Evolutionary conservation across 1,140 invertebrate genomes (phyloP).

Genomic region (Ericerus pela): DNA sequence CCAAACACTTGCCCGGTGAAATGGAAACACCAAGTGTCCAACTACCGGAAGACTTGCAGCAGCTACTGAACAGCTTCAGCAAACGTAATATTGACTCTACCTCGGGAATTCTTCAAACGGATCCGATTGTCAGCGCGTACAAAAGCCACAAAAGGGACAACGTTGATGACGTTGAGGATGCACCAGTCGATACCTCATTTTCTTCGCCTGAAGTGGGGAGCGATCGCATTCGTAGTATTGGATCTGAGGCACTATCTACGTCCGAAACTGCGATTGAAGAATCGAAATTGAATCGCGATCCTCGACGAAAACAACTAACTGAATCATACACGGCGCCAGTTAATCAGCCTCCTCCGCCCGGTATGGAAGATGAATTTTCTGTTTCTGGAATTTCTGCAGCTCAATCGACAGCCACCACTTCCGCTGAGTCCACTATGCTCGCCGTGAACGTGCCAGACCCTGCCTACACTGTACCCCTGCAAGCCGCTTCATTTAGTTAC

Average conservation of each 20-base stretch:
- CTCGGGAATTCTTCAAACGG: neutral
- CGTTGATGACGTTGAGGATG: neutral
- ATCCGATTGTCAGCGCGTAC: neutral
- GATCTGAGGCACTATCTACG: neutral
- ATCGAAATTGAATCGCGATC: neutral
- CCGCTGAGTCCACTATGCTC: neutral
- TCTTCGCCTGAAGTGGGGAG: neutral
- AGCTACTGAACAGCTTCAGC: neutral
- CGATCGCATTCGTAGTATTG: neutral
- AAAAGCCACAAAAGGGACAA: neutral
- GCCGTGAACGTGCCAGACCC: neutral
- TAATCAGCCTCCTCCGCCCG: neutral
- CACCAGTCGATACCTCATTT: neutral
- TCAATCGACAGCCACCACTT: too few relatives aligned
- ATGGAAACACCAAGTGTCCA: neutral
- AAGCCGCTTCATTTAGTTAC: too few relatives aligned
- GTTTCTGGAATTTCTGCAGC: neutral
- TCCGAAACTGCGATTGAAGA: neutral
- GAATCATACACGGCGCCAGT: neutral
- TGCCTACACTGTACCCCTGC: neutral
- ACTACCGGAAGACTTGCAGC: neutral
- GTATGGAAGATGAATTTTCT: slow-evolving; percentile 2
- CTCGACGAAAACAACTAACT: neutral
- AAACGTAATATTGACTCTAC: neutral
- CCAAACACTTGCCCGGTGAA: neutral